Conservation (phyloP, 2,113 vertebrate species). For the Raja brachyura region DNA sequence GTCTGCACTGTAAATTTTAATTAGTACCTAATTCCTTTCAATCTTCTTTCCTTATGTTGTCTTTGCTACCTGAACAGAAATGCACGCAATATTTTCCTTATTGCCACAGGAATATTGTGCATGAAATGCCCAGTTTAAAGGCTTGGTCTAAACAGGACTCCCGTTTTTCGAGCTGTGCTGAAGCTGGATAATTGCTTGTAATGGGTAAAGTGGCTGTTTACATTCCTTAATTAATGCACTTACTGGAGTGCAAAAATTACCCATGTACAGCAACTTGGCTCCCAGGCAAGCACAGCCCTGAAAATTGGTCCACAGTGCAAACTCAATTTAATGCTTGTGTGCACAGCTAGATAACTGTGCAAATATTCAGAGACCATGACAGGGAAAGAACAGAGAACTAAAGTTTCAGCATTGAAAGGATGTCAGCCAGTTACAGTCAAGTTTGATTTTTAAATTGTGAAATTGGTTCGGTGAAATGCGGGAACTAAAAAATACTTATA, state of each 20-base stretch:
- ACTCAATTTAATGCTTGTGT: constrained; percentile 32
- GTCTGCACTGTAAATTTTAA: background rate
- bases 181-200: constrained; percentile 27
- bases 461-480: background rate
- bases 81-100: background rate
- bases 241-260: constrained; percentile 33
- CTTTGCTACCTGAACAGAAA: background rate
- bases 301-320: constrained; percentile 34
- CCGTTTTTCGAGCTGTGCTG: background rate
- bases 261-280: constrained; percentile 31
- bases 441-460: background rate
- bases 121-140: background rate
- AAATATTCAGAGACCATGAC: background rate
- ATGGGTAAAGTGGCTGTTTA: constrained; percentile 33
- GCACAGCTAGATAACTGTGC: constrained; percentile 25
- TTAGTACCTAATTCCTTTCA: background rate
- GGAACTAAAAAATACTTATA: background rate
- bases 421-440: background rate
- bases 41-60: background rate
- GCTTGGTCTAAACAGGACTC: background rate
- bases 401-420: background rate
- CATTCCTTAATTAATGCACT: constrained; percentile 34
- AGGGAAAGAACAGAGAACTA: background rate
- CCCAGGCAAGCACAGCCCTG: constrained; percentile 4
- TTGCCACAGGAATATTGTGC: background rate